Percentiles rank a stretch among this genome's conserved stretches.
Evolutionary conservation across 2,888 invertebrate genomes (phyloP).

Genomic region (Pocota personata): DNA sequence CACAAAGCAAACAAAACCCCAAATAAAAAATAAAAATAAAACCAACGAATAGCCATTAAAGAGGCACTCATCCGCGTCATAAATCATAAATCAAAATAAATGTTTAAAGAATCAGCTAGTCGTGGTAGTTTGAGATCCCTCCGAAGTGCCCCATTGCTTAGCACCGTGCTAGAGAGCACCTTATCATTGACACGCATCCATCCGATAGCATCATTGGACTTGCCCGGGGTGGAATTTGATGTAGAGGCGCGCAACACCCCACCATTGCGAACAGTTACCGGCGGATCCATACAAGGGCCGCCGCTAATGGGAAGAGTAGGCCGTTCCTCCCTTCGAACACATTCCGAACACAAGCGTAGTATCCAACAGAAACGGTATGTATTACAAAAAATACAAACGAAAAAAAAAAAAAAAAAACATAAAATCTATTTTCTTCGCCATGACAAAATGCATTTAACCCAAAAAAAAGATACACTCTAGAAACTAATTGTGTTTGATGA

Average conservation of each 20-base stretch:
- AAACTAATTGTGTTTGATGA: constrained; percentile 48
- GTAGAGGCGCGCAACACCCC: constrained; percentile 78
- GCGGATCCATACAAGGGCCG: constrained; percentile 75
- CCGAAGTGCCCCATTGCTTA: constrained; percentile 83
- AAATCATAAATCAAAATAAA: constrained; percentile 77
- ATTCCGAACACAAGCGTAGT: constrained; percentile 79
- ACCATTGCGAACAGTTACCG: constrained; percentile 77
- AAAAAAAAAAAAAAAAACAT: background rate
- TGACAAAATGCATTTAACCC: constrained; percentile 33
- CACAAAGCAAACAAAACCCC: constrained; percentile 2
- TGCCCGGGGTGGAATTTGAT: constrained; percentile 82
- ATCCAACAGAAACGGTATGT: constrained; percentile 82
- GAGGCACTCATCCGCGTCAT: constrained; percentile 41
- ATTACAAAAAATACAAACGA: constrained; percentile 8
- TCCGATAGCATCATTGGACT: constrained; percentile 82
- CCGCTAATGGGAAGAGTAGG: constrained; percentile 79
- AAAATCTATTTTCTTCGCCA: constrained; percentile 21
- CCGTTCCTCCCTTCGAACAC: constrained; percentile 79
- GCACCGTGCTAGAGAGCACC: constrained; percentile 82
- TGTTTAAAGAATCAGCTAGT: constrained; percentile 82
- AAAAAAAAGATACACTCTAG: constrained; percentile 21
- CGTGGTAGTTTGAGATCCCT: constrained; percentile 83
- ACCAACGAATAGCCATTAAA: constrained; percentile 34
- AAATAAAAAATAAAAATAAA: constrained; percentile 8
- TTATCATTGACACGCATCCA: constrained; percentile 82